Base-by-base conservation (phyloP, 2,888 invertebrate species). In the Lycia hirtaria region DNA sequence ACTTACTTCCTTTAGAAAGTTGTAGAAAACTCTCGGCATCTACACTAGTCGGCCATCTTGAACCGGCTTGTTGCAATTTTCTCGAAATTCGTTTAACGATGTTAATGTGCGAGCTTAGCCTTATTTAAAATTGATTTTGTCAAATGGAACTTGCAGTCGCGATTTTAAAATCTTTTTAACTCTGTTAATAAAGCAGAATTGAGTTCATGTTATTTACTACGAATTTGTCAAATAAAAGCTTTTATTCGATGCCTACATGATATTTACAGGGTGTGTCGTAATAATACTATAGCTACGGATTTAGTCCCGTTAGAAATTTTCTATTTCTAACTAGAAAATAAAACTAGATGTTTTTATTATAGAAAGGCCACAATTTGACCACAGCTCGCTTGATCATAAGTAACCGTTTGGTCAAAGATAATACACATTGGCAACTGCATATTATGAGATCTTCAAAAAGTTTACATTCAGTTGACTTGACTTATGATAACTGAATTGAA, bases 1-100 rank as follows among this genome's bases (percentile, higher is more conserved):
- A 85, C 82, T 87, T 87, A 85, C 82, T 80, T 80, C 78, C 73
- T 68, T 77, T 75, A 72, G 74, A 81, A 84, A 85, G 77, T 82
- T 80, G 69, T 65, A 72, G 76, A 74, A 79, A 80, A 77, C 80
- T 79, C 70, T 65, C 70, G 64, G 67, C 66, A 65, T 71, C 65
- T 62, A 65, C 56, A 58, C 54, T 20, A 45, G 5, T 14, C 45
- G 19, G 45, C 38, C 35, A 22, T 60, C 30, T 51, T 35, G 51
- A 45, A n/a, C 64, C 67, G 72, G 72, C 77, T 72, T 72, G 72
- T 77, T 71, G 67, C 68, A 69, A 73, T 75, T 80, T 78, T 71
- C 69, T 73, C 61, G 43, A 71, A 75, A 72, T 68, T 73, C 65
- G 50, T 68, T 74, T 67, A 73, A 71, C 69, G 61, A 69, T 62